Conservation (phyloP, 2,113 vertebrate species). For the Regulus satrapa region DNA sequence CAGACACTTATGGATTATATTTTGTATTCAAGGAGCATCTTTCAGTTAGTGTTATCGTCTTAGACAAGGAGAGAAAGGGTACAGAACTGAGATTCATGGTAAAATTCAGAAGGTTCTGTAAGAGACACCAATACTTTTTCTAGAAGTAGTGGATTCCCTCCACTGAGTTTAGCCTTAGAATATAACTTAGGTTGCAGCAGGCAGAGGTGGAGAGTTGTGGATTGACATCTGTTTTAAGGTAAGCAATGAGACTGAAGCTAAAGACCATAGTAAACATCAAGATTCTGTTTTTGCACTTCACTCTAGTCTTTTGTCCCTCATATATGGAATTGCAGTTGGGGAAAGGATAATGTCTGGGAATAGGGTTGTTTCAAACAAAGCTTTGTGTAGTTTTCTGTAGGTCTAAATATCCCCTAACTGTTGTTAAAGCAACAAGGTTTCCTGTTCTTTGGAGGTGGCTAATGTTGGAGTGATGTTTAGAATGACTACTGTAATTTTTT, state of each 20-base stretch:
- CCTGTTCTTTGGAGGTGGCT: neutral
- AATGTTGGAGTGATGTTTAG: neutral
- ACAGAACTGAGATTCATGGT: neutral
- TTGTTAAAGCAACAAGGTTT: neutral
- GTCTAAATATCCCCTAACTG: neutral
- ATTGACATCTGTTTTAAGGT: neutral
- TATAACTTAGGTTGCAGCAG: neutral
- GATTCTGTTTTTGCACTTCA: neutral
- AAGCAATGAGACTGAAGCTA: neutral
- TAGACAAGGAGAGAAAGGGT: neutral
- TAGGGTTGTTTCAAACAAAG: neutral
- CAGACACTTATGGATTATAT: neutral
- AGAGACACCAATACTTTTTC: neutral
- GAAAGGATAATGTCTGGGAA: neutral
- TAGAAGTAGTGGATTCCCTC: neutral
- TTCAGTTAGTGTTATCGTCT: neutral
- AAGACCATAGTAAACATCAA: neutral
- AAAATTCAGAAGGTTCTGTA: neutral
- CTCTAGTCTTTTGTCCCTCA: neutral
- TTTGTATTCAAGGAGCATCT: neutral
- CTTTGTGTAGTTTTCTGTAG: neutral
- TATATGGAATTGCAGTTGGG: neutral
- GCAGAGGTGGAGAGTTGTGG: neutral
- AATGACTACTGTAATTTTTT: neutral
- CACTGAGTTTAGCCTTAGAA: neutral